Evolutionary conservation across 2,113 vertebrate genomes (phyloP).

Genomic region (Triplophysa siluroides): DNA sequence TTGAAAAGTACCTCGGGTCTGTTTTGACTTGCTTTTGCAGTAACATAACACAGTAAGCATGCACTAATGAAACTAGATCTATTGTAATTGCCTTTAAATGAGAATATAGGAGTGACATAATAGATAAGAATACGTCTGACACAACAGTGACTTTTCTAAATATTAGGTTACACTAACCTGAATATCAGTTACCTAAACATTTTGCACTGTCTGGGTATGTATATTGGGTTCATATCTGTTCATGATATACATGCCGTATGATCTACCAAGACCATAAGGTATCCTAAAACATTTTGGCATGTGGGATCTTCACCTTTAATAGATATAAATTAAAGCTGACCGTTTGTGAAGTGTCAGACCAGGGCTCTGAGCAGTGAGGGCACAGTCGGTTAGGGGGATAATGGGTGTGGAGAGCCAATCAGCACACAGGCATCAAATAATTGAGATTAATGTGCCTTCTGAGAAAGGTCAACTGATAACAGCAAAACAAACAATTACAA

Average conservation of each 20-base stretch:
- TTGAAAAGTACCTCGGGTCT: neutral
- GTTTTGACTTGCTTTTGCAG: neutral
- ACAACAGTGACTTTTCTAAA: no score
- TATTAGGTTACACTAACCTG: no score
- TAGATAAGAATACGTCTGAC: no score
- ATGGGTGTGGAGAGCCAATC: constrained; percentile 18
- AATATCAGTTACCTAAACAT: no score
- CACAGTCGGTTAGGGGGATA: constrained; percentile 16
- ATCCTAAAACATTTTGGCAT: constrained; percentile 4
- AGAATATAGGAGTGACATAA: no score
- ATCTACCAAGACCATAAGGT: neutral
- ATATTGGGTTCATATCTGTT: neutral
- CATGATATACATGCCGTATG: neutral
- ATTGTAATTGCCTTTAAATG: neutral
- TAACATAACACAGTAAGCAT: no score
- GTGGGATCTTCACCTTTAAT: neutral
- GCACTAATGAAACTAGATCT: neutral
- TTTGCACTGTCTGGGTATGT: neutral
- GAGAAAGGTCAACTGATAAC: constrained; percentile 37
- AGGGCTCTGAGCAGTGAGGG: constrained; percentile 20
- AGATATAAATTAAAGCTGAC: constrained; percentile 1
- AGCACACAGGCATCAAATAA: constrained; percentile 20
- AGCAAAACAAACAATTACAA: constrained; percentile 1
- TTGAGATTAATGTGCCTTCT: constrained; percentile 38
- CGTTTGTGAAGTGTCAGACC: constrained; percentile 18